Evolutionary conservation across 2,888 invertebrate species (phyloP), one percentile per base, ranked within the genome.

Genomic region (Cryptophagus acutangulus): DNA sequence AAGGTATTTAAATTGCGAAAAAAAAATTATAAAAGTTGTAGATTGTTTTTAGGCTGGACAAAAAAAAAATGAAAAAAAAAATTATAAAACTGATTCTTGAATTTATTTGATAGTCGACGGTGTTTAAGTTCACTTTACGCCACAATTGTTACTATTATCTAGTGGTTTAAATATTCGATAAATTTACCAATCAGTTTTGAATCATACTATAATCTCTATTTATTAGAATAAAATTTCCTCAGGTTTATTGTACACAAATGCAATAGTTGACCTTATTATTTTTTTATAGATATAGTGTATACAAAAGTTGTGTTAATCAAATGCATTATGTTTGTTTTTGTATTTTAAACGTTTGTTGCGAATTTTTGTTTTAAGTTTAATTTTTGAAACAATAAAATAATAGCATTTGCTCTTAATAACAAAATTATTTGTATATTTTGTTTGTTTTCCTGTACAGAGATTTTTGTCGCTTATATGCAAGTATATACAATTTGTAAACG

Each of bases 401-500:
- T 48, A 54, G 54, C 57, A 51, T 55, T 57, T 52, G 54, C 53
- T 48, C 45, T 49, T 20, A 28, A 10, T 10, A 28, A 10, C 43
- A 46, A 43, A 47, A 43, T 50, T 26, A 36, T 39, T 49, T 48
- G 34, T 50, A 46, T 47, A 42, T 56, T 54, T 56, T 52, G 54
- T 51, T 53, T 51, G 46, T 46, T 52, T 58, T 62, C 57, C 51
- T 65, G 64, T 63, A 62, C 61, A 63, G 61, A 63, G 63, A 60
- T 61, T 62, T 65, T 65, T 57, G 61, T 63, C 61, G 64, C 63
- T 65, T 65, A 64, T 61, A 57, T 48, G 59, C 58, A 59, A 65
- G 55, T 63, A 64, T 66, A 62, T 63, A 64, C 63, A 59, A 65
- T 65, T 62, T 66, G 62, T 66, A 64, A 66, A 65, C 65, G 59